phyloP scores from a whole-genome alignment of 1,140 invertebrate genomes.

The Drosophila oshimai region DNA sequence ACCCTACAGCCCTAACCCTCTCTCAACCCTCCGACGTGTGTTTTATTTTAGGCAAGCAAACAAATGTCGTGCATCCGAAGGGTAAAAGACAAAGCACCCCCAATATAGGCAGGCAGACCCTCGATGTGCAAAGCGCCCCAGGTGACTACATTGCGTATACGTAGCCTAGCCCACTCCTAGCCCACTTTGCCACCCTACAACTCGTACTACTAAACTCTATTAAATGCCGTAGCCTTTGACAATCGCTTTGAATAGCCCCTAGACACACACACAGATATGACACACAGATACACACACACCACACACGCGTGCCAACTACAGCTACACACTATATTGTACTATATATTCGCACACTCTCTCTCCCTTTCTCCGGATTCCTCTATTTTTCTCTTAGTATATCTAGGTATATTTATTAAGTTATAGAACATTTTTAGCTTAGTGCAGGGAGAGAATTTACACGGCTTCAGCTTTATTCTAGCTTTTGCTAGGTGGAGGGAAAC shows the following conservation, averaged over 20 bases:
- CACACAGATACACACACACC: slow-evolving; percentile 30
- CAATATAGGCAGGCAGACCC: slow-evolving; percentile 80
- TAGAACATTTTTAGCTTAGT: not conserved
- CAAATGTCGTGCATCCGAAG: slow-evolving; percentile 82
- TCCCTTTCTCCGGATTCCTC: not conserved
- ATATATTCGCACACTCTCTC: slow-evolving; percentile 46
- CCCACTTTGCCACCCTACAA: not conserved
- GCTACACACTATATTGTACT: slow-evolving; percentile 12
- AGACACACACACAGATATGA: not conserved
- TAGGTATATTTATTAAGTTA: slow-evolving; percentile 5
- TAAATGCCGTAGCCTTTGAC: slow-evolving; percentile 33
- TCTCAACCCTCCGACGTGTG: slow-evolving; percentile 32
- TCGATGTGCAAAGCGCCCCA: slow-evolving; percentile 77
- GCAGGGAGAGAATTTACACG: not conserved
- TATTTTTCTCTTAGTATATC: not conserved
- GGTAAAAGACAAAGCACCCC: slow-evolving; percentile 81
- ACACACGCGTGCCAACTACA: slow-evolving; percentile 27
- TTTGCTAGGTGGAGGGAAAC: not conserved
- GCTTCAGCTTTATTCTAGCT: slow-evolving; percentile 22
- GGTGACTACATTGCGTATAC: slow-evolving; percentile 78
- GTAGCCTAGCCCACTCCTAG: slow-evolving; percentile 35
- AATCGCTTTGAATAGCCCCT: slow-evolving; percentile 29
- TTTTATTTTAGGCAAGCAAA: slow-evolving; percentile 81
- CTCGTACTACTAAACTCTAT: slow-evolving; percentile 2
- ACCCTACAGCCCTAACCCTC: slow-evolving; percentile 12